Percentiles rank a stretch among this genome's conserved stretches.
Conservation (phyloP, 2,113 vertebrate species). For the Girardinichthys multiradiatus region DNA sequence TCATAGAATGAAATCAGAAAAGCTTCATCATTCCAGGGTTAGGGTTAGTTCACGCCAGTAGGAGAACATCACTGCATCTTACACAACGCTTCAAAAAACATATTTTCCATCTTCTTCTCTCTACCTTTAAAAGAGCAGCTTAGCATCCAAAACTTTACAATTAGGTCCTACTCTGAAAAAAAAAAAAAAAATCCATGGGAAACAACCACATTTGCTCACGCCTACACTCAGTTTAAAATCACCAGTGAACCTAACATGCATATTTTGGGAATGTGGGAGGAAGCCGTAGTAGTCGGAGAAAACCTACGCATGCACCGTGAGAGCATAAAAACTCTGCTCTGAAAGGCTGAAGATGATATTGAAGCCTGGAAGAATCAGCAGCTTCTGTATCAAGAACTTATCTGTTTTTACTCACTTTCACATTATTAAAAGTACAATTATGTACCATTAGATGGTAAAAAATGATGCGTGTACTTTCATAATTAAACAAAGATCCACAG, state of each 20-base stretch:
- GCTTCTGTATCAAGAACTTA: background rate
- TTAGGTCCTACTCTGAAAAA: background rate
- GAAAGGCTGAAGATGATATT: background rate
- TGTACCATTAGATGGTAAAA: background rate
- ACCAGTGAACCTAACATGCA: background rate
- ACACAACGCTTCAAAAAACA: too few species aligned
- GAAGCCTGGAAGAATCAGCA: background rate
- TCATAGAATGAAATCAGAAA: too few species aligned
- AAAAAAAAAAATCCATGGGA: background rate
- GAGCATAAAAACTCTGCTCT: background rate
- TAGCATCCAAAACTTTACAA: background rate
- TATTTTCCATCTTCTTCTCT: too few species aligned
- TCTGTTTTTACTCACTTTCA: background rate
- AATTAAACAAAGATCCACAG: background rate
- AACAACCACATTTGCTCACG: background rate
- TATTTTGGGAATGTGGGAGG: slow-evolving; percentile 7
- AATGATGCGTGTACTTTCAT: background rate
- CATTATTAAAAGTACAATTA: background rate
- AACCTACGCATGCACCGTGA: background rate
- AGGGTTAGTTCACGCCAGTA: too few species aligned
- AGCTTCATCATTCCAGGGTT: too few species aligned
- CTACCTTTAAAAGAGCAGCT: background rate
- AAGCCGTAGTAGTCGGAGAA: background rate
- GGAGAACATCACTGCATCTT: too few species aligned
- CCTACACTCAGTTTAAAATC: background rate